A percentile compares a stretch with the other conserved stretches of the same genome.
These are phyloP conservation scores for Junonia oenone DNA, from an alignment of 2,888 invertebrate genomes.

Conservation along the genomic window DNA sequence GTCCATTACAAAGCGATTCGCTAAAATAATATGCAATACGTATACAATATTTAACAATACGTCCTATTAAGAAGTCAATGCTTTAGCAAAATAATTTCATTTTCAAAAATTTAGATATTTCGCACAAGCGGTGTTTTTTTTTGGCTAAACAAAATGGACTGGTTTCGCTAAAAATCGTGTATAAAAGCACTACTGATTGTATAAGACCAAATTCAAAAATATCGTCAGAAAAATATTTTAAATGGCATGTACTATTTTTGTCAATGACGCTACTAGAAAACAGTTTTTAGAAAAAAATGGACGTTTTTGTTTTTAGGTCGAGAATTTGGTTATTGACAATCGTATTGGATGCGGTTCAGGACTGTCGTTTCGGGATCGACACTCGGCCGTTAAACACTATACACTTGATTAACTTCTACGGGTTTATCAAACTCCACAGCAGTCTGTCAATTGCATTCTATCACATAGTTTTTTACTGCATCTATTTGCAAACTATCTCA, in stretches of 20 bases:
- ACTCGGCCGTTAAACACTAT: constrained; percentile 17
- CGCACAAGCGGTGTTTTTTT: constrained; percentile 68
- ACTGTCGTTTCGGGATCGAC: constrained; percentile 42
- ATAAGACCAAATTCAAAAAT: constrained; percentile 72
- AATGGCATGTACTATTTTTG: constrained; percentile 62
- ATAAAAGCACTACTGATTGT: constrained; percentile 78
- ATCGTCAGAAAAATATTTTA: constrained; percentile 73
- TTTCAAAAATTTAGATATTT: constrained; percentile 55
- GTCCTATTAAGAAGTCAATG: constrained; percentile 55
- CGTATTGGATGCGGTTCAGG: constrained; percentile 63
- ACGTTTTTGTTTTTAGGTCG: constrained; percentile 78
- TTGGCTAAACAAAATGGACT: constrained; percentile 79
- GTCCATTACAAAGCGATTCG: constrained; percentile 58
- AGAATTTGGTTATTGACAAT: constrained; percentile 67
- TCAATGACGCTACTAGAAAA: constrained; percentile 73
- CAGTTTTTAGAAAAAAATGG: constrained; percentile 75
- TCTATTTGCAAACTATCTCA: constrained; percentile 74
- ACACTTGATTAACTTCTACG: constrained; percentile 12
- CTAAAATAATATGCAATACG: constrained; percentile 47
- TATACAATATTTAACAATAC: constrained; percentile 49
- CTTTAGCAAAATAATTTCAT: constrained; percentile 68
- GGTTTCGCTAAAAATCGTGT: constrained; percentile 72
- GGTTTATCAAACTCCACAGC: constrained; percentile 55
- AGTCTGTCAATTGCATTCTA: constrained; percentile 65
- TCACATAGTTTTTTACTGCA: constrained; percentile 54